Conservation (phyloP, 2,888 invertebrate genomes). For the Melinaea menophilus region DNA sequence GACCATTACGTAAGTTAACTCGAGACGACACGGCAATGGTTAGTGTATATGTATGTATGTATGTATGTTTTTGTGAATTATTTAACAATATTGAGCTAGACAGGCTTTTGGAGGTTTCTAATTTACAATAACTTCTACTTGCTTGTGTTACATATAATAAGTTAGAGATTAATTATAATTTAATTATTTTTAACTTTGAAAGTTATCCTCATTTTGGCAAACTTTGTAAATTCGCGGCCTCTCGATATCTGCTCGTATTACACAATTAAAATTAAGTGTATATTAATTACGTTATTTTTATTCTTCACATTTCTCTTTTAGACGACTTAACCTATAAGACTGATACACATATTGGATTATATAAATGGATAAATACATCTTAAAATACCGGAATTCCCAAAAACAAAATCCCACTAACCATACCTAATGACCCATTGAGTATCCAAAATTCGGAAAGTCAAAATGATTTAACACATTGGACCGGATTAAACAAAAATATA, state of each 20-base stretch:
- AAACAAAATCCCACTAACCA: conserved; percentile 23
- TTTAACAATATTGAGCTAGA: too few relatives aligned
- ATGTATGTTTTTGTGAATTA: too few relatives aligned
- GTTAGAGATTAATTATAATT: conserved; percentile 1
- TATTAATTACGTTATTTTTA: not conserved
- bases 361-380: not conserved
- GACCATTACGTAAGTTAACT: too few relatives aligned
- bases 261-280: not conserved
- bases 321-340: too few relatives aligned
- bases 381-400: conserved; percentile 18
- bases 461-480: conserved; percentile 10
- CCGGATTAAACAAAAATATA: conserved; percentile 26
- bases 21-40: too few relatives aligned
- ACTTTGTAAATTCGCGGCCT: not conserved
- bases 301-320: too few relatives aligned
- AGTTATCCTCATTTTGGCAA: not conserved
- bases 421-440: conserved; percentile 26
- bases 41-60: too few relatives aligned
- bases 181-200: not conserved
- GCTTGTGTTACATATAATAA: not conserved
- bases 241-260: not conserved
- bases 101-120: too few relatives aligned
- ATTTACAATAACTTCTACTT: not conserved
- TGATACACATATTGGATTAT: not conserved
- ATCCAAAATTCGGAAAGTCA: conserved; percentile 16